Base-by-base conservation (phyloP, 2,113 vertebrate genomes). In the Periophthalmus modestus region DNA sequence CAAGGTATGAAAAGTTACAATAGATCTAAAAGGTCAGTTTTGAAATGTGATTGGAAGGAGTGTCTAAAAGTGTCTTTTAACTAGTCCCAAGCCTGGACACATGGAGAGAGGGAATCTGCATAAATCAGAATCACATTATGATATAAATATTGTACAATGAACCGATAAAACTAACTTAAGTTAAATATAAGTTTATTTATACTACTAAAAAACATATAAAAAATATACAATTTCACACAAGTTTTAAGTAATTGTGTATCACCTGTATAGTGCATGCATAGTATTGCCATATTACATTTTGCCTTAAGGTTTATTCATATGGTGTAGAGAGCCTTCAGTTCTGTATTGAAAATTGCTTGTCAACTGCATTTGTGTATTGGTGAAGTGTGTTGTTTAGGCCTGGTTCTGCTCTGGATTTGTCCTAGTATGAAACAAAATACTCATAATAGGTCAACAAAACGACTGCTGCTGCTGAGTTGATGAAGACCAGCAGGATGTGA, bases 401-500 rank as follows among this genome's bases (percentile, higher is more conserved):
- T 62, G 24, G 28, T 62, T 34, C 59, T 34, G 24, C 12, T 34
- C 24, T 34, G 59, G 15, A 69, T 81, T 61, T 68, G 66, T 70
- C 52, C 7, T 15, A 54, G 47, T 39, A 77, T 12, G 68, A 47
- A 71, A 72, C 68, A 82, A 86, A 81, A 83, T 66, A 18, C 11
- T 65, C 87, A 80, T 69, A 74, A 80, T 75, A 72, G 82, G 61
- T 84, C 73, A 61, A 81, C 63, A 80, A 65, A 81, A 74, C 73
- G 54, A 52, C 78, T 79, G 83, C 28, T 75, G 78, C 57, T 63
- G 52, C 52, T 7, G 71, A 82, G 77, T 75, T 84, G 78, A 87
- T 77, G 81, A 89, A 87, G 75, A 77, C 65, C 77, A 83, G 88
- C 76, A 73, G 76, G 76, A 78, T 78, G 82, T 82, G 85, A 88